Base-by-base conservation (phyloP, 2,888 invertebrate genomes). In the Sepioteuthis lessoniana region DNA sequence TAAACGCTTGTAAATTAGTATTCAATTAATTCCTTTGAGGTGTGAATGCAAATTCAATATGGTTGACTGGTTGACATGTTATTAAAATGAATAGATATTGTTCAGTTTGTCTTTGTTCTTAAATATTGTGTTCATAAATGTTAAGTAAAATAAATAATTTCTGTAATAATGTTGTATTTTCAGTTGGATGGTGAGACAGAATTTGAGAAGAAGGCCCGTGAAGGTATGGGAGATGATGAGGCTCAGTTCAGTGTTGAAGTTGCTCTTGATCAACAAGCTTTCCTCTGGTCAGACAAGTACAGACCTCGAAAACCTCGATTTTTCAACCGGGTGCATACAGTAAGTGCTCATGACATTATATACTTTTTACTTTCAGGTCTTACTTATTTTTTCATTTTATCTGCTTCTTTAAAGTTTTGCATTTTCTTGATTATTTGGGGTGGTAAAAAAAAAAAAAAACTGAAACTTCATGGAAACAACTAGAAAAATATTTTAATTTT, bases 261-360 rank as follows among this genome's bases (percentile, higher is more conserved):
- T 94, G 98, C 98, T 50, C 97, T 99, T 95, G 98, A 99, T 96
- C 98, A 98, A 95, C 98, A 98, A 97, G 98, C 98, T 25, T 98
- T 99, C 96, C 97, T 99, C 93, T 99, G 99, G 99, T 99, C 99
- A 0, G 99, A 99, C 97, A 99, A 99, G 97, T 99, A 99, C 97
- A 97, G 99, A 28, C 99, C 99, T 0, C 97, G 99, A 93, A 99
- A 99, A 97, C 99, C 99, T 0, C 97, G 99, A 38, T 99, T 99
- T 97, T 99, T 99, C 97, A 99, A 99, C 98, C 97, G 98, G 94
- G 98, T 98, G 19, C 97, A 98, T 95, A 98, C 98, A 8, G 97
- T 97, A 94, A 96, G 96, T 96, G 13, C 0, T 4, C 25, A 38
- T 46, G 31, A 28, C 21, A 76, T 31, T 8, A n/a, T 76, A 19